phyloP scores from a whole-genome alignment of 2,888 invertebrate genomes.

The Drosophila maculinotata region DNA sequence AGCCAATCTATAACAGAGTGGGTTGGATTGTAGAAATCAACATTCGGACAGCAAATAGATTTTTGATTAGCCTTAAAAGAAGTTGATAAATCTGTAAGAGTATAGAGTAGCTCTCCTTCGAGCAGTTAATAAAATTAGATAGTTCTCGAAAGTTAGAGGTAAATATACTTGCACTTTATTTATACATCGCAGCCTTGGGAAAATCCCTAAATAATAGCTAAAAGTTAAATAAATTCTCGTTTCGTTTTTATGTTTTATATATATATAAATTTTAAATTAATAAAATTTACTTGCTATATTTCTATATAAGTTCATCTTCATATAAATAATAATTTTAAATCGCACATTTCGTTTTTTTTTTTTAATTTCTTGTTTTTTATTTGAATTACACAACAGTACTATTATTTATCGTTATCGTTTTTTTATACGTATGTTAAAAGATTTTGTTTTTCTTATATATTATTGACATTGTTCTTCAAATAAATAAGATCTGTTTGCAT shows the following conservation, averaged over 20 bases:
- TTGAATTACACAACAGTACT: constrained; percentile 79
- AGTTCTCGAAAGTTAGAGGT: too few species aligned
- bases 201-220: constrained; percentile 8
- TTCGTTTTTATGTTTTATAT: constrained; percentile 55
- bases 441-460: constrained; percentile 69
- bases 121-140: too few species aligned
- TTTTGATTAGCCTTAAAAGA: too few species aligned
- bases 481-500: constrained; percentile 57
- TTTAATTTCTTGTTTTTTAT: constrained; percentile 62
- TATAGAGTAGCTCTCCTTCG: too few species aligned
- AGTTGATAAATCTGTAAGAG: too few species aligned
- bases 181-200: background rate
- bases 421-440: constrained; percentile 70
- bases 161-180: too few species aligned
- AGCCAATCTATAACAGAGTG: too few species aligned
- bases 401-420: constrained; percentile 71
- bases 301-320: constrained; percentile 78
- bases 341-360: constrained; percentile 61
- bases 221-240: constrained; percentile 57
- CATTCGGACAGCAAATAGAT: too few species aligned
- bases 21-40: too few species aligned
- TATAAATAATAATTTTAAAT: constrained; percentile 78
- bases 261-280: constrained; percentile 78
- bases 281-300: constrained; percentile 80
- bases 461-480: constrained; percentile 77